Conservation (phyloP, 2,797 vertebrate genomes). For the Sebastiscus albofasciatus region DNA sequence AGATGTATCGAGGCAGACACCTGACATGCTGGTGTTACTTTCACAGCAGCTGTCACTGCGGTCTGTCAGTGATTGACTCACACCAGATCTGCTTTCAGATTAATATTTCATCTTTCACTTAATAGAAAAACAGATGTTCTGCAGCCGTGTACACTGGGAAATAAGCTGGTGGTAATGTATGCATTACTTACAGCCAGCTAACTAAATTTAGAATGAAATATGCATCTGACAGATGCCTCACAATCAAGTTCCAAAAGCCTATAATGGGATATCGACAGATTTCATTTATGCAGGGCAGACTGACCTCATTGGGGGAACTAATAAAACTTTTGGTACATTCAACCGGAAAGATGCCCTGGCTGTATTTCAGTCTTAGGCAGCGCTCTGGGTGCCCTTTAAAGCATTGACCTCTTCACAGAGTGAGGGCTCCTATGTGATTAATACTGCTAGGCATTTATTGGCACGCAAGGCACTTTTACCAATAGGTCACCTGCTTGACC, state of each 20-base stretch:
- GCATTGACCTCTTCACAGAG: slow-evolving; percentile 75
- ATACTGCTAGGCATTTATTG: slow-evolving; percentile 81
- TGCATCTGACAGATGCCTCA: slow-evolving; percentile 77
- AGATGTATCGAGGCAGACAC: slow-evolving; percentile 70
- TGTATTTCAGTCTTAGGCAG: slow-evolving; percentile 74
- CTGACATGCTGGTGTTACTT: slow-evolving; percentile 70
- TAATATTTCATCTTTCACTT: slow-evolving; percentile 78
- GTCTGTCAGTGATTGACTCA: slow-evolving; percentile 68
- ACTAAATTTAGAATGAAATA: slow-evolving; percentile 81
- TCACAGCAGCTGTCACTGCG: slow-evolving; percentile 73
- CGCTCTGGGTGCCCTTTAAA: slow-evolving; percentile 80
- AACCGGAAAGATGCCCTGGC: slow-evolving; percentile 73
- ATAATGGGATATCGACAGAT: slow-evolving; percentile 80
- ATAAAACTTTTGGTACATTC: slow-evolving; percentile 81
- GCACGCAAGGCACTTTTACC: slow-evolving; percentile 81
- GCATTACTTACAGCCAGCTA: slow-evolving; percentile 75
- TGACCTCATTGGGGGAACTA: slow-evolving; percentile 75
- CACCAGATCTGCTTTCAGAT: slow-evolving; percentile 68
- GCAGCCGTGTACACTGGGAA: slow-evolving; percentile 68
- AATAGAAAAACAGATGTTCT: slow-evolving; percentile 81
- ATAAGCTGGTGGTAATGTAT: slow-evolving; percentile 68
- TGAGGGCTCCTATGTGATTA: slow-evolving; percentile 79
- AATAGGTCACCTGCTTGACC: slow-evolving; percentile 83
- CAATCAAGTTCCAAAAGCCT: slow-evolving; percentile 74
- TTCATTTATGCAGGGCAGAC: slow-evolving; percentile 74